Evolutionary conservation across 2,797 vertebrate species (phyloP).

Genomic region (Hephaestus fuliginosus): DNA sequence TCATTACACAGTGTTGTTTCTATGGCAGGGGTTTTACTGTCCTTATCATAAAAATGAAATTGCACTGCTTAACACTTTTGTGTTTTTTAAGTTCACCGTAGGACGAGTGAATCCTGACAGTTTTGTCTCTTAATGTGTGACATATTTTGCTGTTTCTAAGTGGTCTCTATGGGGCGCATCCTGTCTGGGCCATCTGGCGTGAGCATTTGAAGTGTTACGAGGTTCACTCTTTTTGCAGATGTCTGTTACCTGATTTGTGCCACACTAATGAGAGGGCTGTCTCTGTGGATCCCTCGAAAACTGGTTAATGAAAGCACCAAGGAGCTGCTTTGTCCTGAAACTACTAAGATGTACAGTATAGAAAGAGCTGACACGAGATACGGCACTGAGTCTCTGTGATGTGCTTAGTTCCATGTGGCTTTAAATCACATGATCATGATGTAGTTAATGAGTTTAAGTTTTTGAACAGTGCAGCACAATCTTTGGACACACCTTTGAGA

Average conservation of each 20-base stretch:
- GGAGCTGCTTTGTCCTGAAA: conserved; percentile 28
- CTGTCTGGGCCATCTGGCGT: conserved; percentile 62
- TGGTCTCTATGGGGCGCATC: conserved; percentile 54
- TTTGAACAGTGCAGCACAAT: conserved; percentile 10
- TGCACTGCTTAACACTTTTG: background rate
- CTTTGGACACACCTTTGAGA: conserved; percentile 11
- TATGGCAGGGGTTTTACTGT: background rate
- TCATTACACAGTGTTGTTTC: background rate
- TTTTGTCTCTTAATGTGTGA: conserved; percentile 41
- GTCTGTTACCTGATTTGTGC: conserved; percentile 54
- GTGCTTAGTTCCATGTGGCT: conserved; percentile 23
- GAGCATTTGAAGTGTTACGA: conserved; percentile 52
- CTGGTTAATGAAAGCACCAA: conserved; percentile 37
- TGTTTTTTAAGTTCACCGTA: background rate
- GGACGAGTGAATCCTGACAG: background rate
- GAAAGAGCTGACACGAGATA: conserved; percentile 18
- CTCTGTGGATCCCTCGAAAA: conserved; percentile 33
- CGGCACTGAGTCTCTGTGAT: background rate
- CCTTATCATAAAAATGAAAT: background rate
- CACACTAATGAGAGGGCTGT: conserved; percentile 55
- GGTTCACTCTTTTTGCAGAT: conserved; percentile 58
- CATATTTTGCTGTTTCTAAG: conserved; percentile 50
- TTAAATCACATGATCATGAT: conserved; percentile 6
- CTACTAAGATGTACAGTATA: conserved; percentile 21
- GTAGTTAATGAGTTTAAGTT: conserved; percentile 13